A percentile compares a stretch with the other conserved stretches of the same genome.
Evolutionary conservation across 2,113 vertebrate genomes (phyloP).

Genomic region (Myotis brandtii): DNA sequence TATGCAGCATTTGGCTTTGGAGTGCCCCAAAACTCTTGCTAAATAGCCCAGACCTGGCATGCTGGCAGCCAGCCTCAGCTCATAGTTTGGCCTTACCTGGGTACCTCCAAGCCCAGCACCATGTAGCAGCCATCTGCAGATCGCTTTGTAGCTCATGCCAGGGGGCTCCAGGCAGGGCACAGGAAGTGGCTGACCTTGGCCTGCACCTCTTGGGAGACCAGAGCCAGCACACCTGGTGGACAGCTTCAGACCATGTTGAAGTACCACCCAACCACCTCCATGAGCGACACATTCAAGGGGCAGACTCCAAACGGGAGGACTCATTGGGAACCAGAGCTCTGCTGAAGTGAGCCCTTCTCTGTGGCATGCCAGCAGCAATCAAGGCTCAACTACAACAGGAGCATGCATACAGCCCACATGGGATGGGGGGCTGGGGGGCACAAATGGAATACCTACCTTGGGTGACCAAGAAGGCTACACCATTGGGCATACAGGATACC

Average conservation of each 20-base stretch:
- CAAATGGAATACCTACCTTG: background rate
- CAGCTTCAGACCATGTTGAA: background rate
- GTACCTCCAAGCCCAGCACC: background rate
- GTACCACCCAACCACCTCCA: background rate
- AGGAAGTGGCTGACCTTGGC: background rate
- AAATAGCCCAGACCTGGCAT: background rate
- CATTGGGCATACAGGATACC: background rate
- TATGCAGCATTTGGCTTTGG: background rate
- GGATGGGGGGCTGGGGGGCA: background rate
- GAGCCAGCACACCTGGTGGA: background rate
- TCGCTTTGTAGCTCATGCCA: too few species aligned
- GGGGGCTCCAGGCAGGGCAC: too few species aligned
- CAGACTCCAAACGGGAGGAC: background rate
- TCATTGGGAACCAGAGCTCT: background rate
- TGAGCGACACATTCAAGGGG: background rate
- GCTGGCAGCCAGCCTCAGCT: background rate
- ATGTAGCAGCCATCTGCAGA: too few species aligned
- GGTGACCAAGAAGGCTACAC: background rate
- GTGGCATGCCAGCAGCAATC: background rate
- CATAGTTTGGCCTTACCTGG: background rate
- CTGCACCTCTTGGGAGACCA: background rate
- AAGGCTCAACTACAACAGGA: background rate
- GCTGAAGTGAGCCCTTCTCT: background rate
- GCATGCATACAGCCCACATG: background rate
- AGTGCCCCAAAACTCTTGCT: background rate